phyloP scores from a whole-genome alignment of 2,113 vertebrate species.

The Cephalopholis sonnerati region DNA sequence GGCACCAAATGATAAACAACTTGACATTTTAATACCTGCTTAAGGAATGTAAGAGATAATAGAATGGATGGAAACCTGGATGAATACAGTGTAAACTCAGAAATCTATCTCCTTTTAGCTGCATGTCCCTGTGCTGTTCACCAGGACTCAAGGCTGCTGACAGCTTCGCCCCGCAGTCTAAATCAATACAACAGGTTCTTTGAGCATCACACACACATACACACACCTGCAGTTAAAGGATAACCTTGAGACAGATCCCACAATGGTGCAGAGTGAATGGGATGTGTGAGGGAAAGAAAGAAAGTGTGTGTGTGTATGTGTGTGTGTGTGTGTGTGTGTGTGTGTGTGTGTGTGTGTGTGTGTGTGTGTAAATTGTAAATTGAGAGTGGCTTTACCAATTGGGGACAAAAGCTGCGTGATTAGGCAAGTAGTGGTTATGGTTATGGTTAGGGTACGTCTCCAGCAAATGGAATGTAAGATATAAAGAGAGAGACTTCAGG shows the following conservation, averaged over 20 bases:
- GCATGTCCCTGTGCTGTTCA: constrained; percentile 57
- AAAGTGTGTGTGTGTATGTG: not conserved
- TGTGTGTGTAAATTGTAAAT: not conserved
- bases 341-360: not conserved
- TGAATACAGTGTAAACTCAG: constrained; percentile 43
- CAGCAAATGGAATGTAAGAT: not conserved
- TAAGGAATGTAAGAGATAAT: not conserved
- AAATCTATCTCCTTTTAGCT: constrained; percentile 55
- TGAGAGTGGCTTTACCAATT: too few relatives aligned
- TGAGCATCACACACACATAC: constrained; percentile 49
- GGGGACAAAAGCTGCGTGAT: too few relatives aligned
- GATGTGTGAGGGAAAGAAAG: constrained; percentile 34
- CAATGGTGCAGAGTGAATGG: constrained; percentile 46
- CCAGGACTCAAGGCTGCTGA: constrained; percentile 72
- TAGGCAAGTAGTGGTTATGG: too few relatives aligned
- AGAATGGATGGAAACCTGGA: constrained; percentile 1
- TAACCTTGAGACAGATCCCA: constrained; percentile 71
- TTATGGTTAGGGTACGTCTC: too few relatives aligned
- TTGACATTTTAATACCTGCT: not conserved
- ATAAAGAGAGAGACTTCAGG: not conserved
- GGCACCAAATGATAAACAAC: not conserved
- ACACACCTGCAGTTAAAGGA: constrained; percentile 39
- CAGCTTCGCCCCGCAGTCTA: constrained; percentile 64
- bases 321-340: not conserved
- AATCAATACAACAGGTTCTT: constrained; percentile 79